Conservation (phyloP, 1,140 invertebrate genomes). For the Vanessa tameamea region DNA sequence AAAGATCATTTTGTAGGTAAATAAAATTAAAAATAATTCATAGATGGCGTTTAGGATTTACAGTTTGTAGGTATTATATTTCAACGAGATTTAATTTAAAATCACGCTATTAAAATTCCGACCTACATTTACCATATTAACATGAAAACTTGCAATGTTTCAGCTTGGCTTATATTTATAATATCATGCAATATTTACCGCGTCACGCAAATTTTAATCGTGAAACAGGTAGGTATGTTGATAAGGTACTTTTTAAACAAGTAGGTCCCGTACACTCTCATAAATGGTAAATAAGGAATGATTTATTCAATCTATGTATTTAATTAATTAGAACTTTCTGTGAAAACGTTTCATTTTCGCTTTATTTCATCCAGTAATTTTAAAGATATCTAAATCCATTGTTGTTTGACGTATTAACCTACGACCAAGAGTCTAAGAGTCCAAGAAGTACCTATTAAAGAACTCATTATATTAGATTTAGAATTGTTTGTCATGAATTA, state of each 20-base stretch:
- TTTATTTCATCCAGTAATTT: background rate
- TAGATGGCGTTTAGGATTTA: background rate
- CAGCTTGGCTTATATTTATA: conserved; percentile 30
- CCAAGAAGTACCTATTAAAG: too few species aligned
- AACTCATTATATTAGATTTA: too few species aligned
- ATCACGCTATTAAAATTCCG: conserved; percentile 5
- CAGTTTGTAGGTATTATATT: background rate
- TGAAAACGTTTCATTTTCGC: background rate
- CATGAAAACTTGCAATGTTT: conserved; percentile 34
- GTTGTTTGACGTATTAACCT: too few species aligned
- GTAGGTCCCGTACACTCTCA: background rate
- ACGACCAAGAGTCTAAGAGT: too few species aligned
- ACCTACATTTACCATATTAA: conserved; percentile 31
- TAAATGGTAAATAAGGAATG: conserved; percentile 5
- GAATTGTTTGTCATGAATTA: too few species aligned
- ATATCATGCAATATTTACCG: conserved; percentile 32
- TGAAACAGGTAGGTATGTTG: conserved; percentile 27
- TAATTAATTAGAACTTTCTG: background rate
- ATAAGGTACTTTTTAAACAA: conserved; percentile 6
- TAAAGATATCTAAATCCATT: too few species aligned
- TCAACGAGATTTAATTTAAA: background rate
- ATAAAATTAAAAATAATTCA: background rate
- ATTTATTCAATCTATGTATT: background rate
- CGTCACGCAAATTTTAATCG: conserved; percentile 34
- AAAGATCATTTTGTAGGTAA: too few species aligned